phyloP scores from a whole-genome alignment of 2,797 vertebrate genomes.

The Rhinogobio ventralis region DNA sequence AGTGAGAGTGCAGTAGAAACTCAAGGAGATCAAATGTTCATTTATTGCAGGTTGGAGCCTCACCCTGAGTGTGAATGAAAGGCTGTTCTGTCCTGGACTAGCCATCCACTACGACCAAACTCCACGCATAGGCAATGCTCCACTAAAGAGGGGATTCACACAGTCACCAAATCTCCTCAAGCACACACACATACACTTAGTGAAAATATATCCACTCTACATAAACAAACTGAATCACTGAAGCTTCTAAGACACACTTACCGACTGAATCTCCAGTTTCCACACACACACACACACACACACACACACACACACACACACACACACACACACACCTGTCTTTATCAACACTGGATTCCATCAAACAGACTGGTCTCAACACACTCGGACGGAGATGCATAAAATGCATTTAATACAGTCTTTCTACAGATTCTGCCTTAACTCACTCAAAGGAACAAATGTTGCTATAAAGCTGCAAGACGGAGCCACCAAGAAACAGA shows the following conservation, averaged over 20 bases:
- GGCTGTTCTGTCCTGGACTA: constrained; percentile 89
- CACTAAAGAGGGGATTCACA: constrained; percentile 53
- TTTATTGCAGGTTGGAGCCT: constrained; percentile 92
- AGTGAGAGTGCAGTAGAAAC: constrained; percentile 88
- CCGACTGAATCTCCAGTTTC: neutral
- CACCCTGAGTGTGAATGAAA: constrained; percentile 89
- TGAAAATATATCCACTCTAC: constrained; percentile 42
- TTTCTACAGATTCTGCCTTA: neutral
- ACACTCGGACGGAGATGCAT: neutral
- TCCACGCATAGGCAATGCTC: constrained; percentile 66
- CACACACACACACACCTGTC: neutral
- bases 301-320: constrained; percentile 3
- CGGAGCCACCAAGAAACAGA: constrained; percentile 59
- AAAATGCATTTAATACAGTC: constrained; percentile 15
- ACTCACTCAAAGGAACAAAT: neutral
- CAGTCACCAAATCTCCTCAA: constrained; percentile 50
- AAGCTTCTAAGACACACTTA: constrained; percentile 30
- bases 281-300: constrained; percentile 11
- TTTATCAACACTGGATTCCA: constrained; percentile 57
- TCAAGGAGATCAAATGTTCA: constrained; percentile 97
- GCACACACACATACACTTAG: constrained; percentile 44
- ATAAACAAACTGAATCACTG: constrained; percentile 34
- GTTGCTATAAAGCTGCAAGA: neutral
- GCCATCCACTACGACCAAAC: constrained; percentile 75
- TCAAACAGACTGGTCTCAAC: constrained; percentile 26